Percentiles rank a stretch among this genome's conserved stretches.
These are phyloP conservation scores for Leucopsar rothschildi DNA, from an alignment of 2,113 vertebrate species.

Conservation along the genomic window DNA sequence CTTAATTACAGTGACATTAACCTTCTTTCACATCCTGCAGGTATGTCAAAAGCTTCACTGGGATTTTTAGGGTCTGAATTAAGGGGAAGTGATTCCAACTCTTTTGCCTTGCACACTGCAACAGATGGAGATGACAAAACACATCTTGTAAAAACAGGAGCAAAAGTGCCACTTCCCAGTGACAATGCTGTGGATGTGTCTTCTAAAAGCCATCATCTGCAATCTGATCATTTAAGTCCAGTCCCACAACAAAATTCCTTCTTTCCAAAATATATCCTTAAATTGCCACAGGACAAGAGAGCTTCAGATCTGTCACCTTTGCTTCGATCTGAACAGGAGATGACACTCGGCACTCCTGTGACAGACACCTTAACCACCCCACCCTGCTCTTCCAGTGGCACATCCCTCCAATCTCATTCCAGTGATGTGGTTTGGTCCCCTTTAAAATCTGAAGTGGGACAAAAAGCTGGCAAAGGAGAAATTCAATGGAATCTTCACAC, in stretches of 20 bases:
- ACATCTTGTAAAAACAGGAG: not conserved
- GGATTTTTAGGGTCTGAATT: not conserved
- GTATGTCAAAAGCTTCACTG: not conserved
- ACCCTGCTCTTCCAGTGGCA: not conserved
- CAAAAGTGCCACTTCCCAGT: not conserved
- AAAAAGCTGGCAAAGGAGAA: not conserved
- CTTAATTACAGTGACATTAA: not conserved
- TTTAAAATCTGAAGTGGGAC: not conserved
- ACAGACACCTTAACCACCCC: not conserved
- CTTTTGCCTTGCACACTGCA: not conserved
- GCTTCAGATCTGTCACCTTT: not conserved
- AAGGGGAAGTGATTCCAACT: not conserved
- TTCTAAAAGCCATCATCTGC: not conserved
- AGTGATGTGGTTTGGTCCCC: not conserved
- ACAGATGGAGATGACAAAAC: not conserved
- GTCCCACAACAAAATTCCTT: slow-evolving; percentile 26
- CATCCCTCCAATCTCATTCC: not conserved
- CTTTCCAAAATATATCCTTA: slow-evolving; percentile 76
- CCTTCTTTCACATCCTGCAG: not conserved
- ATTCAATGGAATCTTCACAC: not conserved
- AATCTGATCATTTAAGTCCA: not conserved
- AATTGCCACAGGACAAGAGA: slow-evolving; percentile 48
- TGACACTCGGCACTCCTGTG: not conserved
- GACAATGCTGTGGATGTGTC: not conserved
- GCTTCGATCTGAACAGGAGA: not conserved